Evolutionary conservation across 2,888 invertebrate genomes (phyloP), one percentile per base, ranked within the genome.

Genomic region (Mesorhabditis spiculigera): DNA sequence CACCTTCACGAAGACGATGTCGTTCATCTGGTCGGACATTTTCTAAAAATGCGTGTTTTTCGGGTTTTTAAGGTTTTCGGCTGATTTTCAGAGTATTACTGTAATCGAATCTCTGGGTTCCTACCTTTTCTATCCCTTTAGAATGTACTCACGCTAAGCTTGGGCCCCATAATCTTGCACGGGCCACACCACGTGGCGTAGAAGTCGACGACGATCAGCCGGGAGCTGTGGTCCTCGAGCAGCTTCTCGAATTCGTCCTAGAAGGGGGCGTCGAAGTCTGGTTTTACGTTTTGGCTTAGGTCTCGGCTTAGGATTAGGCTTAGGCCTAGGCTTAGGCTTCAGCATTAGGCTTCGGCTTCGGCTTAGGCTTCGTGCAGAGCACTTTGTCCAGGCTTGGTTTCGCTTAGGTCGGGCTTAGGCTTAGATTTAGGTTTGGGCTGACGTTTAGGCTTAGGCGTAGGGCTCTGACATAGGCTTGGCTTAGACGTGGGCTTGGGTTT

Each of bases 161-260:
- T 73, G 41, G 80, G 80, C 28, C 72, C 79, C 68, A 82, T 81
- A 41, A 75, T 75, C 69, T 78, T 79, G 70, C 82, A 82, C 28
- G 82, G 82, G 10, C 81, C 81, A 65, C 82, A 82, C 82, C 82
- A 82, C 4, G 81, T 75, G 8, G 82, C 82, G 64, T 66, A 82
- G 71, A 82, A 82, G 65, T 82, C 82, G n/a, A 82, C 66, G n/a
- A 79, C 72, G 41, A 82, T 71, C 41, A 79, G 68, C 62, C 75
- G 78, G 42, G 70, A 73, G 5, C 73, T 69, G 61, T 75, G 70
- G 63, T 73, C 69, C 66, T 69, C 66, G 45, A 78, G 44, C 16
- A 85, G 68, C 42, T 78, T 76, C 58, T 82, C 81, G 74, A 84
- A 82, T 65, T 84, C 78, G 13, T 75, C 73, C 82, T 85, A 77